These are phyloP conservation scores for Brachyptera risi DNA, from an alignment of 2,888 invertebrate species.

Conservation along the genomic window DNA sequence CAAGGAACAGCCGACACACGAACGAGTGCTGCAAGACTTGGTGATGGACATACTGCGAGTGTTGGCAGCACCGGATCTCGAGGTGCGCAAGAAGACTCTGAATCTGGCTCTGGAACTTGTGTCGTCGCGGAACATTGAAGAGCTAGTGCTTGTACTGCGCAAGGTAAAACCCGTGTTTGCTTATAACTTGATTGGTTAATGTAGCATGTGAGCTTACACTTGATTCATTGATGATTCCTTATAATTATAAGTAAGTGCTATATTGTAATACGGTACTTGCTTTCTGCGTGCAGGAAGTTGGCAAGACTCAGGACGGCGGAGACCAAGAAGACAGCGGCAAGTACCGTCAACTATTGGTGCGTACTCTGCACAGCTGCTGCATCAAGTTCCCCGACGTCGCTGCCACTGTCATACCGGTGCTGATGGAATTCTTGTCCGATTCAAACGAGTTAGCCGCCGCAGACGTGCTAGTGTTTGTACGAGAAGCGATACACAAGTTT, in stretches of 20 bases:
- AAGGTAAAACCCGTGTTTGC: too few species aligned
- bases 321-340: slow-evolving; percentile 95
- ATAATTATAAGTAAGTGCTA: too few species aligned
- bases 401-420: slow-evolving; percentile 85
- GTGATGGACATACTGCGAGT: slow-evolving; percentile 98
- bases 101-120: slow-evolving; percentile 86
- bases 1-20: slow-evolving; percentile 76
- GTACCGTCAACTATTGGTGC: slow-evolving; percentile 91
- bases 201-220: too few species aligned
- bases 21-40: slow-evolving; percentile 76
- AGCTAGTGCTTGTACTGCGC: slow-evolving; percentile 88
- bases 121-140: slow-evolving; percentile 87
- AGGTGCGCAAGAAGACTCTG: slow-evolving; percentile 85
- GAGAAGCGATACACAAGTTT: slow-evolving; percentile 95
- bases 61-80: slow-evolving; percentile 86
- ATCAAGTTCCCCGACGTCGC: slow-evolving; percentile 95
- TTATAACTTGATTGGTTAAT: too few species aligned
- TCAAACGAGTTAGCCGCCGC: slow-evolving; percentile 85
- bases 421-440: slow-evolving; percentile 90
- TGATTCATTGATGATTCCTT: too few species aligned
- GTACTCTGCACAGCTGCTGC: slow-evolving; percentile 89
- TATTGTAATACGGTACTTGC: too few species aligned
- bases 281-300: slow-evolving; percentile 58
- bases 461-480: slow-evolving; percentile 91
- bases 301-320: slow-evolving; percentile 76